phyloP scores from a whole-genome alignment of 2,888 invertebrate species.

The Argyra leucocephala region DNA sequence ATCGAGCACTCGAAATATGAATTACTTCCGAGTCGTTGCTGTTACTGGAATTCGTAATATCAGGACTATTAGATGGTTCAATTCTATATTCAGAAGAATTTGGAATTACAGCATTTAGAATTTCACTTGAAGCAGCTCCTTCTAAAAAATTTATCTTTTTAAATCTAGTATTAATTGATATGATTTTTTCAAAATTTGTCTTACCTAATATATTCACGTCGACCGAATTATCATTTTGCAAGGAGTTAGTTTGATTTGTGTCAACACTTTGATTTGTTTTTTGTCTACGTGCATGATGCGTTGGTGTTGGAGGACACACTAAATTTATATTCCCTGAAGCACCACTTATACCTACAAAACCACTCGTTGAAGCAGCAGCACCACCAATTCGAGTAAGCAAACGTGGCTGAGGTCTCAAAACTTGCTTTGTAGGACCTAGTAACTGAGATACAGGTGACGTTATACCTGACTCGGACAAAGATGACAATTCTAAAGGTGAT shows the following conservation, averaged over 20 bases:
- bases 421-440: constrained; percentile 20
- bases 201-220: background rate
- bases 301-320: constrained; percentile 79
- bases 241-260: background rate
- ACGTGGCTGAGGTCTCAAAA: constrained; percentile 53
- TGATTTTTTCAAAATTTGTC: background rate
- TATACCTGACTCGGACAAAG: constrained; percentile 25
- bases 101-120: constrained; percentile 41
- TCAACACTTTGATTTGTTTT: background rate
- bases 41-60: constrained; percentile 26
- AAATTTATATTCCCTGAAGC: constrained; percentile 42
- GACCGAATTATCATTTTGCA: background rate
- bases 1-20: constrained; percentile 62
- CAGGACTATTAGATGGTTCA: constrained; percentile 25
- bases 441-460: constrained; percentile 22
- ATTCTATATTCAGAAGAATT: constrained; percentile 27
- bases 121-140: constrained; percentile 33
- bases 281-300: constrained; percentile 65
- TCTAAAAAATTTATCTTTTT: constrained; percentile 36
- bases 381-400: constrained; percentile 49
- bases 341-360: constrained; percentile 13
- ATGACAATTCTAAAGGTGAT: constrained; percentile 38
- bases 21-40: constrained; percentile 49
- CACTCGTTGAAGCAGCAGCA: constrained; percentile 28
- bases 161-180: background rate